Evolutionary conservation across 1,140 invertebrate genomes (phyloP), one percentile per base, ranked within the genome.

Genomic region (Frieseomelitta varia): DNA sequence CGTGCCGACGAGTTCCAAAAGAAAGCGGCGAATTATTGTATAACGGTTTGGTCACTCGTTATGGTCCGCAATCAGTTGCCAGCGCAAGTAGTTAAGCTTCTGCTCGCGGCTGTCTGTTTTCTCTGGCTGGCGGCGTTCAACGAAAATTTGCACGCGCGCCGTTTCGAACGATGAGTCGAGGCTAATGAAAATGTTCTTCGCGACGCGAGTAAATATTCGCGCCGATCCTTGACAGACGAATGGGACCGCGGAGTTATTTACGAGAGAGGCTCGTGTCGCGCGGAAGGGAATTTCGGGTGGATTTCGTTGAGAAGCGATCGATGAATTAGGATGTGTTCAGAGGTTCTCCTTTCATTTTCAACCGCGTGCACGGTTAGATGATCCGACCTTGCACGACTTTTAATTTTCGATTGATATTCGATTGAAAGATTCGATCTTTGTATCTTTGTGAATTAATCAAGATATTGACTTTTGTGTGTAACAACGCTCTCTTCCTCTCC

Each of bases 141-240:
- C 4, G 77, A 55, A n/a, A 68, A 55, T 68, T 68, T n/a, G 30
- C 11, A 14, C 3, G 21, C 24, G 24, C 27, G 24, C 17, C 39
- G 6, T 39, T 47, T 10, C 30, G n/a, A 75, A 56, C 51, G 58
- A 81, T 51, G 39, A 78, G 71, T 78, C 34, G 55, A 53, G 19
- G 24, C 55, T 11, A 71, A 69, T 21, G 75, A 79, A 84, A 71
- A 84, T 51, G 67, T 63, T 79, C 58, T n/a, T n/a, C 19, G 61
- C 30, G 51, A 8, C 53, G 27, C 24, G 81, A 39, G 17, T 68
- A 84, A 84, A 84, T 79, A 84, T 79, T 71, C 39, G 55, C 21
- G 30, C 17, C 55, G 34, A 79, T 58, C 19, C 30, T 58, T 6
- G 51, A 56, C 17, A 34, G 67, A 71, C 51, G 53, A 61, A 80